These are phyloP conservation scores for Oncorhynchus clarkii DNA, from an alignment of 2,113 vertebrate species.

Conservation along the genomic window DNA sequence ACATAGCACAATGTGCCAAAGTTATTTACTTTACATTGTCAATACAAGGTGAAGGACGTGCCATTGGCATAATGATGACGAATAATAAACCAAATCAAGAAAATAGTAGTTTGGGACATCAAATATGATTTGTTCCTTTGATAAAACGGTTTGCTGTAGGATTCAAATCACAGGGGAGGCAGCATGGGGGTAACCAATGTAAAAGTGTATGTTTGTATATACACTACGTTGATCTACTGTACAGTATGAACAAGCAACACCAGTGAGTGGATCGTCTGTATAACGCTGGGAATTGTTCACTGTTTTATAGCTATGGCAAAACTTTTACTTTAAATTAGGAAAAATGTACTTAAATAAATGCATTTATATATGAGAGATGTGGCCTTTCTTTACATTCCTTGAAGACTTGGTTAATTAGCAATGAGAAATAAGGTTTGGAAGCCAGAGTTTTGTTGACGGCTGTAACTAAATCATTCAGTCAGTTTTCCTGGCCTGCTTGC, in stretches of 20 bases:
- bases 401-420: constrained; percentile 50
- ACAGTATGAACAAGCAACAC: constrained; percentile 77
- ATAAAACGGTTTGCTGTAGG: constrained; percentile 35
- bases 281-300: constrained; percentile 89
- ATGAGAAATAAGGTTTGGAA: constrained; percentile 46
- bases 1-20: constrained; percentile 95
- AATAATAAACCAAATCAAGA: constrained; percentile 4
- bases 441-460: constrained; percentile 66
- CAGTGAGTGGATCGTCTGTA: constrained; percentile 84
- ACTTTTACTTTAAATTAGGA: constrained; percentile 75
- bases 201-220: constrained; percentile 71
- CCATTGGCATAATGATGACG: constrained; percentile 45
- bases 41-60: constrained; percentile 24
- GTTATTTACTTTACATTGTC: constrained; percentile 71
- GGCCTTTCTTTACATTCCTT: constrained; percentile 53
- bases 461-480: too few species aligned
- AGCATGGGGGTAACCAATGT: constrained; percentile 65
- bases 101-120: constrained; percentile 36
- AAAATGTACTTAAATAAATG: constrained; percentile 80
- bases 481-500: too few species aligned
- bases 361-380: constrained; percentile 67
- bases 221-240: constrained; percentile 79
- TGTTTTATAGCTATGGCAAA: constrained; percentile 88
- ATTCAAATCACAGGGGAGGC: constrained; percentile 35
- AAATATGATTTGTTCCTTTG: constrained; percentile 25